Conservation (phyloP, 2,888 invertebrate genomes). For the Nemotelus nigrinus region DNA sequence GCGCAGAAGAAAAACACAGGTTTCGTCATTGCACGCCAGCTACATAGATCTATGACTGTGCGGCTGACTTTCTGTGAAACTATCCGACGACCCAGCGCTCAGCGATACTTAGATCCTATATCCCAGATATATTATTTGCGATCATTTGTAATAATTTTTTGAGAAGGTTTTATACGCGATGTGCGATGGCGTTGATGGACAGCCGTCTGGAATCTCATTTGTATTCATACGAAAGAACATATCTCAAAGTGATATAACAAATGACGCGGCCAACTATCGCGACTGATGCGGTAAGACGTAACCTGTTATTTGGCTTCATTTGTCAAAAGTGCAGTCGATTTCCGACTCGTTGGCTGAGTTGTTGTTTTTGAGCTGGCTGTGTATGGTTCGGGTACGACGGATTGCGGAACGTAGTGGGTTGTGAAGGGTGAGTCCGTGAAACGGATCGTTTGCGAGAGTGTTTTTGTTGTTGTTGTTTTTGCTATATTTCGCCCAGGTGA, state of each 20-base stretch:
- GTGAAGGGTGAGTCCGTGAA: conserved; percentile 9
- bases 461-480: background rate
- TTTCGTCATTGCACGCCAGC: background rate
- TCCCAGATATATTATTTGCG: conserved; percentile 64
- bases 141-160: conserved; percentile 64
- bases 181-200: conserved; percentile 48
- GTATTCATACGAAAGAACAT: conserved; percentile 53
- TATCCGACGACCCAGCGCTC: background rate
- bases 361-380: conserved; percentile 14
- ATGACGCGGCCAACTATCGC: conserved; percentile 61
- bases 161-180: conserved; percentile 27
- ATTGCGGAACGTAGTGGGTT: background rate
- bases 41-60: conserved; percentile 35
- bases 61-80: background rate
- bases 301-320: conserved; percentile 67
- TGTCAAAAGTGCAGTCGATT: conserved; percentile 61
- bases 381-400: background rate
- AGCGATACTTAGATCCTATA: conserved; percentile 36
- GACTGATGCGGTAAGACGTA: conserved; percentile 55
- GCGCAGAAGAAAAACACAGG: conserved; percentile 31
- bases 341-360: conserved; percentile 33
- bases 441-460: conserved; percentile 8
- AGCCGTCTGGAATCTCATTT: conserved; percentile 53
- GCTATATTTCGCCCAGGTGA: too few relatives aligned
- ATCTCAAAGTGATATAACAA: conserved; percentile 58